These are phyloP conservation scores for Triplophysa bombifrons DNA, from an alignment of 2,797 vertebrate species.

Conservation along the genomic window DNA sequence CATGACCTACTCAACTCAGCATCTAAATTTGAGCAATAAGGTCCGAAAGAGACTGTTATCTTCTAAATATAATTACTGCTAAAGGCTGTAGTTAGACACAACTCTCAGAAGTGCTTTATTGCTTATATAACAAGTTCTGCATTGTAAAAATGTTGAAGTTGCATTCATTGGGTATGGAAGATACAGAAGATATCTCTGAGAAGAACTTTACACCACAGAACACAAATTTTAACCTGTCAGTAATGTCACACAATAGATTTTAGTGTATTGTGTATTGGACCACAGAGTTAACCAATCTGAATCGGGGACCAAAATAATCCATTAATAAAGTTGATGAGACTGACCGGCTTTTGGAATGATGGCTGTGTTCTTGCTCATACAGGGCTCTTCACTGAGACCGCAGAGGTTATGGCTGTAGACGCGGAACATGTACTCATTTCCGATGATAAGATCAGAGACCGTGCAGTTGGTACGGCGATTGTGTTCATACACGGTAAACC, in stretches of 20 bases:
- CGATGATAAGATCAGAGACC: constrained; percentile 86
- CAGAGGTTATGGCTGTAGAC: constrained; percentile 87
- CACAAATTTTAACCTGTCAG: too few relatives aligned
- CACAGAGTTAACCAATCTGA: not conserved
- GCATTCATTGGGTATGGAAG: not conserved
- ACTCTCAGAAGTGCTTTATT: too few relatives aligned
- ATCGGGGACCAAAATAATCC: too few relatives aligned
- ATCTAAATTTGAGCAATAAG: not conserved
- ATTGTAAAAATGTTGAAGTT: not conserved
- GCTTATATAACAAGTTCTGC: too few relatives aligned
- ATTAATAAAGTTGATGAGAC: constrained; percentile 1
- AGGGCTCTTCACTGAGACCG: constrained; percentile 80
- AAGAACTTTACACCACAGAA: too few relatives aligned
- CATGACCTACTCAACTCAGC: not conserved
- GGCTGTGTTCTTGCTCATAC: constrained; percentile 84
- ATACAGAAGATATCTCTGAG: not conserved
- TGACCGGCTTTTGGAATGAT: constrained; percentile 82
- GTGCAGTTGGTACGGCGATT: constrained; percentile 84
- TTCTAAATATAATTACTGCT: too few relatives aligned
- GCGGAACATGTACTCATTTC: constrained; percentile 89
- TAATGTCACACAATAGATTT: not conserved
- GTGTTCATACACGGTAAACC: constrained; percentile 89
- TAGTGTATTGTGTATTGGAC: not conserved
- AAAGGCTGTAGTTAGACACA: too few relatives aligned
- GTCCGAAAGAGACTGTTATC: not conserved